These are phyloP conservation scores for Bombus impatiens DNA, from an alignment of 1,140 invertebrate genomes.

Conservation along the genomic window DNA sequence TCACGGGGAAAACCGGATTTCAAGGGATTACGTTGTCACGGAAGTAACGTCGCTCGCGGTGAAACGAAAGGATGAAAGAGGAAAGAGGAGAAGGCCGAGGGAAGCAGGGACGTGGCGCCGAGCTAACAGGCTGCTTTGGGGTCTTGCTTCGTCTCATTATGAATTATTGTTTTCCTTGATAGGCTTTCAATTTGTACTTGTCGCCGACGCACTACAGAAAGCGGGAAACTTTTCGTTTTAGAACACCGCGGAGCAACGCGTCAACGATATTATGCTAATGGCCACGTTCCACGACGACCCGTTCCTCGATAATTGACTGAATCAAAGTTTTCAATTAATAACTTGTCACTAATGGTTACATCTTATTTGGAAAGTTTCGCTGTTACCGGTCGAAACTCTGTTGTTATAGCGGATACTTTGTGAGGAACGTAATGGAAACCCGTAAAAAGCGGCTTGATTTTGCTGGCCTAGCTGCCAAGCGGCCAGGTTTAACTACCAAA, in stretches of 20 bases:
- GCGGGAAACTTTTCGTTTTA: conserved; percentile 33
- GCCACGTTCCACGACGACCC: not conserved
- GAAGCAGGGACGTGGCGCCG: not conserved
- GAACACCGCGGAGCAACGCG: not conserved
- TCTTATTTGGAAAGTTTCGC: conserved; percentile 51
- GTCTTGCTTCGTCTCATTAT: conserved; percentile 22
- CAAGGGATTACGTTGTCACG: conserved; percentile 65
- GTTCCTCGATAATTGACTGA: conserved; percentile 50
- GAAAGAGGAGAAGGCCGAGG: not conserved
- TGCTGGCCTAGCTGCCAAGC: not conserved
- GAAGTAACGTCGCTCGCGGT: conserved; percentile 31
- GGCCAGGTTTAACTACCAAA: conserved; percentile 8
- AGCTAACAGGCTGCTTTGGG: not conserved
- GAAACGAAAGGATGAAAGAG: not conserved
- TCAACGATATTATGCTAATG: conserved; percentile 59
- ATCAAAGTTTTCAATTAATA: conserved; percentile 68
- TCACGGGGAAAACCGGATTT: conserved; percentile 57
- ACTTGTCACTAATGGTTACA: conserved; percentile 59
- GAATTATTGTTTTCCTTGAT: conserved; percentile 42
- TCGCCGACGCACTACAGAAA: not conserved
- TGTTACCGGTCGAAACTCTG: conserved; percentile 16
- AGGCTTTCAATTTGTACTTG: conserved; percentile 40
- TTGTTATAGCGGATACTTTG: conserved; percentile 30
- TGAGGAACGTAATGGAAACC: conserved; percentile 3
- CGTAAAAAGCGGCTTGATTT: conserved; percentile 23